Evolutionary conservation across 2,797 vertebrate genomes (phyloP).

Genomic region (Hoplostethus atlanticus): DNA sequence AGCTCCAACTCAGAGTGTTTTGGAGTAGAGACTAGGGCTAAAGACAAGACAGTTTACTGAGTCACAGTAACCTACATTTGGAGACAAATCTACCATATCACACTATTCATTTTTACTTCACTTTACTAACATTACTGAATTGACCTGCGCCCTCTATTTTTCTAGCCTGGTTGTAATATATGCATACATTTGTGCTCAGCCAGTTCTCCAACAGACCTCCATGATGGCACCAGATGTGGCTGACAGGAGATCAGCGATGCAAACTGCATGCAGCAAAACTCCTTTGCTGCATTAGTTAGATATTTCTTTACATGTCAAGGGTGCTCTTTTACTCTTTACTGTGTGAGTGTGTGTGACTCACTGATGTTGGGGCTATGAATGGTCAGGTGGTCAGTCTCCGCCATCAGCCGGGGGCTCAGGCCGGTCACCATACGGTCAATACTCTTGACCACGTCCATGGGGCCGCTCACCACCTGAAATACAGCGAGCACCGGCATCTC

Average conservation of each 20-base stretch:
- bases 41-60: no score
- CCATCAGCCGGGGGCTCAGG: slow-evolving; percentile 81
- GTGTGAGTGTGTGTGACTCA: slow-evolving; percentile 74
- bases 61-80: no score
- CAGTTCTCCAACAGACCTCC: slow-evolving; percentile 1
- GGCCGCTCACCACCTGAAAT: slow-evolving; percentile 88
- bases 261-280: slow-evolving; percentile 3
- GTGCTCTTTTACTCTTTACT: background rate
- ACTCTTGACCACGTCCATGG: slow-evolving; percentile 89
- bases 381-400: slow-evolving; percentile 75
- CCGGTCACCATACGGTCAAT: slow-evolving; percentile 87
- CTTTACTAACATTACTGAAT: no score
- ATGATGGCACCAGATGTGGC: no score
- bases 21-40: no score
- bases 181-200: background rate
- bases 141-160: no score
- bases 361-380: slow-evolving; percentile 85
- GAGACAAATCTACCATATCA: no score
- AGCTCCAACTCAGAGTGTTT: no score
- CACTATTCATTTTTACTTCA: no score
- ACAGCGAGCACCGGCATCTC: slow-evolving; percentile 32
- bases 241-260: no score
- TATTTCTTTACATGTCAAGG: background rate
- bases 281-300: background rate
- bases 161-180: no score